Base-by-base conservation (phyloP, 2,113 vertebrate genomes). In the Lutjanus erythropterus region DNA sequence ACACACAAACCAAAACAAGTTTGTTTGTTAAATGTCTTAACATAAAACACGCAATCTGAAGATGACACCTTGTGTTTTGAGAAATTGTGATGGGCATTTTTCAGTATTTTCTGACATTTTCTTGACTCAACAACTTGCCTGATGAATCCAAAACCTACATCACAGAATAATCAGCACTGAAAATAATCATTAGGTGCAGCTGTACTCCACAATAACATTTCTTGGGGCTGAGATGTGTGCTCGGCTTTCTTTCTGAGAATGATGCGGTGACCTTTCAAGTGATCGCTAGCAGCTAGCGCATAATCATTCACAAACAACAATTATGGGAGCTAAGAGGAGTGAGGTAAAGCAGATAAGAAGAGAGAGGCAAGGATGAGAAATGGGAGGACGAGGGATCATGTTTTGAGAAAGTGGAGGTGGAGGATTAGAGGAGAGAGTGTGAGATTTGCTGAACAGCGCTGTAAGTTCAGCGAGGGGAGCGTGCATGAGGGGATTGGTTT, bases 361-460 rank as follows among this genome's bases (percentile, higher is more conserved):
- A 44, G 21, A 68, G 64, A 58, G 67, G 1, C 47, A 69, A 71
- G 65, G 75, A 83, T 61, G 83, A 80, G 78, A 66, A 80, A 85
- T 50, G 52, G 31, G 61, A 86, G 35, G 61, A 27, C 46, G 29
- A 21, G 64, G 85, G 85, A 88, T 90, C 75, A 74, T 68, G 75
- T 80, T 88, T 80, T 52, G 18, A 82, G 86, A 66, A 85, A 78
- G 77, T 82, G 74, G 58, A 89, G 88, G 81, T 84, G 75, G 66
- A 78, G 86, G 82, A 88, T 88, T 87, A 89, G 67, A 66, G 42
- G 66, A 83, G 67, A 61, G 73, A 75, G 85, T 49, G 80, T 80
- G 75, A 90, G 77, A 86, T 83, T 87, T 90, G 80, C 85, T 88
- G 82, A 91, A 75, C 60, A 71, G 75, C 58, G 25, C 80, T 71